These are phyloP conservation scores for Cepaea nemoralis DNA, from an alignment of 1,140 invertebrate genomes.

Conservation along the genomic window DNA sequence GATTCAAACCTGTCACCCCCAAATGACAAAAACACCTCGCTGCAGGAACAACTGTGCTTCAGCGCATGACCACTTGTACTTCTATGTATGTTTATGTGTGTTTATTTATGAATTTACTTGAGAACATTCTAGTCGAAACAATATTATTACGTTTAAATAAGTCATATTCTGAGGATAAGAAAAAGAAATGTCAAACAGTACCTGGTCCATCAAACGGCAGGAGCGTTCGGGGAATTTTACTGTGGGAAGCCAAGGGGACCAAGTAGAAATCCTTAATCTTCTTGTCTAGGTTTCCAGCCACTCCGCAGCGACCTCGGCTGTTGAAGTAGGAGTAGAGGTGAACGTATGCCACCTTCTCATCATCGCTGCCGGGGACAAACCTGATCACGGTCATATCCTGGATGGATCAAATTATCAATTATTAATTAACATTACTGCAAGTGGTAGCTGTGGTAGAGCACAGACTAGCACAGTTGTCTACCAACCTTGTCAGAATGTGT, in stretches of 20 bases:
- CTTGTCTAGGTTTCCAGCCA: slow-evolving; percentile 78
- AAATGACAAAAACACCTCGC: no score
- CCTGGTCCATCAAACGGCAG: slow-evolving; percentile 83
- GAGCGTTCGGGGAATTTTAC: slow-evolving; percentile 80
- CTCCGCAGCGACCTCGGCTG: slow-evolving; percentile 80
- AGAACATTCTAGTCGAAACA: no score
- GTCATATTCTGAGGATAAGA: not conserved
- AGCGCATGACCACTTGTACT: no score
- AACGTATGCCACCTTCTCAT: slow-evolving; percentile 87
- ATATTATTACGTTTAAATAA: no score
- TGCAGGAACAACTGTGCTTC: no score
- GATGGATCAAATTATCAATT: not conserved
- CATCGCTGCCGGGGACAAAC: slow-evolving; percentile 83
- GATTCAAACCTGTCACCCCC: no score
- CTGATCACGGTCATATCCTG: slow-evolving; percentile 87
- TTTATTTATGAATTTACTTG: no score
- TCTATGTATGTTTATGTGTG: no score
- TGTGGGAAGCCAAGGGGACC: slow-evolving; percentile 84
- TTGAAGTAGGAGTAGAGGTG: slow-evolving; percentile 91
- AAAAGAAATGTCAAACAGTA: slow-evolving; percentile 45
- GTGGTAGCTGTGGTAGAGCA: no score
- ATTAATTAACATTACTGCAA: no score
- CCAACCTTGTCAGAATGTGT: no score
- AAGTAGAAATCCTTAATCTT: slow-evolving; percentile 96
- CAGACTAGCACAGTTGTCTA: no score